Percentiles rank a stretch among this genome's conserved stretches.
Evolutionary conservation across 2,888 invertebrate species (phyloP).

Genomic region (Caradrina clavipalpis): DNA sequence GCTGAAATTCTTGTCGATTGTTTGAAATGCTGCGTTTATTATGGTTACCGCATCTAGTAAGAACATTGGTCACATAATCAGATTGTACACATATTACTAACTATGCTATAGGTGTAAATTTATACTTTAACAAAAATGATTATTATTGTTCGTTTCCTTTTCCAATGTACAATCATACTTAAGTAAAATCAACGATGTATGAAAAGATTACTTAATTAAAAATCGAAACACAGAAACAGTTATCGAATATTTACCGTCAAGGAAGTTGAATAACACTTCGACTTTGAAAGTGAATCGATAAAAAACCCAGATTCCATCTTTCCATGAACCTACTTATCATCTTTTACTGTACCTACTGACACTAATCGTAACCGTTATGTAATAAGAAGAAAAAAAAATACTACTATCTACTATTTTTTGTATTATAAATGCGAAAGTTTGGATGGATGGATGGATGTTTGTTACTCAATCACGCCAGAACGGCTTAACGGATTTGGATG

Average conservation of each 20-base stretch:
- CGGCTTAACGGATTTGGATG: too few species aligned
- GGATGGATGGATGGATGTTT: too few species aligned
- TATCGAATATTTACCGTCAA: slow-evolving; percentile 1
- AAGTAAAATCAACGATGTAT: not conserved
- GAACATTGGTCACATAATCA: not conserved
- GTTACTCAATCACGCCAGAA: too few species aligned
- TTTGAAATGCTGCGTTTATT: slow-evolving; percentile 1
- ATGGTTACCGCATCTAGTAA: not conserved
- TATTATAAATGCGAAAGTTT: too few species aligned
- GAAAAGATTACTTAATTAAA: not conserved
- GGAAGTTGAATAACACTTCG: slow-evolving; percentile 34
- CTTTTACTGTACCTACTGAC: slow-evolving; percentile 15
- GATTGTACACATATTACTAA: too few species aligned
- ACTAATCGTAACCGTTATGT: too few species aligned
- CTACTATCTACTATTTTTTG: too few species aligned
- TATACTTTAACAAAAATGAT: too few species aligned
- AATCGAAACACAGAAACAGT: not conserved
- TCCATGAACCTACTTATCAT: slow-evolving; percentile 15
- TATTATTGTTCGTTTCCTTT: too few species aligned
- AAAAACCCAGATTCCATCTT: slow-evolving; percentile 15
- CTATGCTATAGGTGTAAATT: too few species aligned
- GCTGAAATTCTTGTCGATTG: slow-evolving; percentile 4
- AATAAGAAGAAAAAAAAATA: too few species aligned
- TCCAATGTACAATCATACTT: too few species aligned
- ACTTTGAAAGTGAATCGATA: slow-evolving; percentile 18